Conservation (phyloP, 2,113 vertebrate species). For the Mesocricetus auratus region DNA sequence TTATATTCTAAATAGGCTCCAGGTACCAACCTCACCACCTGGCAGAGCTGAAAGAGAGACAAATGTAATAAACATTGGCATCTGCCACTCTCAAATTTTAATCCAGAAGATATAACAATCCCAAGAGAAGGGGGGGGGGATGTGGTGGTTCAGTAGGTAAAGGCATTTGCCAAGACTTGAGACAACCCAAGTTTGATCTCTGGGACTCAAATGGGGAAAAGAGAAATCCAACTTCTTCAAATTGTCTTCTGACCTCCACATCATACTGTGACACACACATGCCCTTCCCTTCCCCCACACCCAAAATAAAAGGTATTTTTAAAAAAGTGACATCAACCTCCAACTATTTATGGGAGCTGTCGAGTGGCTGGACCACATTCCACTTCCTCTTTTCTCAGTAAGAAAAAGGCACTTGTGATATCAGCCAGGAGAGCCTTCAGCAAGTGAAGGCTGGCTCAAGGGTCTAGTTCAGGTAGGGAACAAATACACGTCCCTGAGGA, state of each 20-base stretch:
- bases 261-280: no score
- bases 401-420: slow-evolving; percentile 18
- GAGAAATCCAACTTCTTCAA: not conserved
- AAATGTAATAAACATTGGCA: slow-evolving; percentile 81
- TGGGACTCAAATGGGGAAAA: not conserved
- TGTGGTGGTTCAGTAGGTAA: not conserved
- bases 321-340: slow-evolving; percentile 69
- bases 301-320: not conserved
- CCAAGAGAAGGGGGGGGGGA: not conserved
- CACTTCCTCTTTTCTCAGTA: slow-evolving; percentile 68
- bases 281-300: not conserved
- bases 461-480: not conserved
- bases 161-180: not conserved
- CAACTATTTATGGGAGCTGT: slow-evolving; percentile 82
- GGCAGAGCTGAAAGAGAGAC: slow-evolving; percentile 93
- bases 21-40: slow-evolving; percentile 98
- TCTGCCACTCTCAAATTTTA: slow-evolving; percentile 66
- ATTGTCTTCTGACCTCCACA: not conserved
- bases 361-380: slow-evolving; percentile 71
- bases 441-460: not conserved
- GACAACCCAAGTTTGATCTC: not conserved
- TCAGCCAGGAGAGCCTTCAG: not conserved
- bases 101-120: slow-evolving; percentile 66
- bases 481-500: not conserved
- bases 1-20: slow-evolving; percentile 99